Percentiles rank a stretch among this genome's conserved stretches.
phyloP scores from a whole-genome alignment of 2,797 vertebrate genomes.

The Lates japonicus region DNA sequence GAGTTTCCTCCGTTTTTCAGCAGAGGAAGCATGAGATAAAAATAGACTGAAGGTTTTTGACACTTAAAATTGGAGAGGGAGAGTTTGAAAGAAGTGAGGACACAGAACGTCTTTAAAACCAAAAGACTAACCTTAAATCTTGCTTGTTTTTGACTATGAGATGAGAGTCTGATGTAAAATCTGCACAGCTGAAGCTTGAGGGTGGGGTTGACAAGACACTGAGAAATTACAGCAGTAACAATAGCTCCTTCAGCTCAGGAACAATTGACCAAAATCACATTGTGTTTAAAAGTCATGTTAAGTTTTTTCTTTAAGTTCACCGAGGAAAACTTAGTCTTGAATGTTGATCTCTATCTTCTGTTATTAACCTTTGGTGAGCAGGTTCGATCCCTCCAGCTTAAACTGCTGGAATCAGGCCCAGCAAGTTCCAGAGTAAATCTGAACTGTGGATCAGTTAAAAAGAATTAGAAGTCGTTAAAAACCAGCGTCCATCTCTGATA shows the following conservation, averaged over 20 bases:
- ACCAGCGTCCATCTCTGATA: too few species aligned
- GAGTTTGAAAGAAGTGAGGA: not conserved
- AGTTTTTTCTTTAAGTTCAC: not conserved
- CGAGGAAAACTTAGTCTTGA: not conserved
- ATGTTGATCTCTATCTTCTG: too few species aligned
- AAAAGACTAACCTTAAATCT: not conserved
- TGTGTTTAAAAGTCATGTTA: not conserved
- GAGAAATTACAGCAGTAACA: constrained; percentile 44
- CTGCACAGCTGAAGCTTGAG: constrained; percentile 41
- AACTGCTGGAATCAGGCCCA: too few species aligned
- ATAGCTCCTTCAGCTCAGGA: constrained; percentile 13
- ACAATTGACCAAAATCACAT: constrained; percentile 5
- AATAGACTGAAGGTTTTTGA: not conserved
- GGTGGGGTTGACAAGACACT: constrained; percentile 51
- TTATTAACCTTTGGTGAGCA: too few species aligned
- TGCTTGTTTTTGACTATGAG: constrained; percentile 3
- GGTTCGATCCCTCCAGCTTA: too few species aligned
- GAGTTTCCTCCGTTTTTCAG: constrained; percentile 30
- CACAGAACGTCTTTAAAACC: not conserved
- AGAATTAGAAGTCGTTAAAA: too few species aligned
- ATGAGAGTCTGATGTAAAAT: constrained; percentile 48
- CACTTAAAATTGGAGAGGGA: not conserved
- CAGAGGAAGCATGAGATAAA: constrained; percentile 23
- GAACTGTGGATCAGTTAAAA: too few species aligned
- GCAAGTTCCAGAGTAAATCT: too few species aligned